phyloP scores from a whole-genome alignment of 2,113 vertebrate species.

The Ceyx cyanopectus region DNA sequence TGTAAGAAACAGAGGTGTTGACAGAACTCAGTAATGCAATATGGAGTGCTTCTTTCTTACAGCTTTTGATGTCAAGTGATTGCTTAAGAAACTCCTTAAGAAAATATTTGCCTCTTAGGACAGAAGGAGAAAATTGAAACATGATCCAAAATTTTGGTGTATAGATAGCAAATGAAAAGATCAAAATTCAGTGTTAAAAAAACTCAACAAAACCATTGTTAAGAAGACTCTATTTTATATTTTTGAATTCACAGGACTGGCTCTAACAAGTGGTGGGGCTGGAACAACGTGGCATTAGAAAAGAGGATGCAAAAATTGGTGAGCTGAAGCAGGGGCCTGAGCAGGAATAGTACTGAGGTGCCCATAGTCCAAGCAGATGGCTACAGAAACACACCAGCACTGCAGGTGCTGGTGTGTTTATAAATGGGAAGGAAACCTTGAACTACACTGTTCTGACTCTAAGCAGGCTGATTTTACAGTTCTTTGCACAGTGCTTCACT shows the following conservation, averaged over 20 bases:
- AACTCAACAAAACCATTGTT: neutral
- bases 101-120: neutral
- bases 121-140: neutral
- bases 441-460: neutral
- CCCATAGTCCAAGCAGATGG: fast-evolving
- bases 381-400: neutral
- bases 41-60: neutral
- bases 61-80: neutral
- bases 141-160: neutral
- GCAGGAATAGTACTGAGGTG: fast-evolving
- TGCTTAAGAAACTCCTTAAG: neutral
- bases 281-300: neutral
- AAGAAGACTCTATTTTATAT: neutral
- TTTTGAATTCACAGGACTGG: neutral
- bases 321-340: neutral
- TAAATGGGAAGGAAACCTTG: neutral
- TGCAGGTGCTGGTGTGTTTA: neutral
- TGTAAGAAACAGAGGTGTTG: neutral
- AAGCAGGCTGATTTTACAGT: neutral
- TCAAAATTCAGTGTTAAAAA: neutral
- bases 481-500: neutral
- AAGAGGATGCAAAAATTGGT: neutral
- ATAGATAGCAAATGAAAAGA: neutral
- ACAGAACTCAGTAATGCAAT: neutral
- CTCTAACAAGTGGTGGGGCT: neutral